Conservation (phyloP, 2,888 invertebrate species). For the Agrochola lota region DNA sequence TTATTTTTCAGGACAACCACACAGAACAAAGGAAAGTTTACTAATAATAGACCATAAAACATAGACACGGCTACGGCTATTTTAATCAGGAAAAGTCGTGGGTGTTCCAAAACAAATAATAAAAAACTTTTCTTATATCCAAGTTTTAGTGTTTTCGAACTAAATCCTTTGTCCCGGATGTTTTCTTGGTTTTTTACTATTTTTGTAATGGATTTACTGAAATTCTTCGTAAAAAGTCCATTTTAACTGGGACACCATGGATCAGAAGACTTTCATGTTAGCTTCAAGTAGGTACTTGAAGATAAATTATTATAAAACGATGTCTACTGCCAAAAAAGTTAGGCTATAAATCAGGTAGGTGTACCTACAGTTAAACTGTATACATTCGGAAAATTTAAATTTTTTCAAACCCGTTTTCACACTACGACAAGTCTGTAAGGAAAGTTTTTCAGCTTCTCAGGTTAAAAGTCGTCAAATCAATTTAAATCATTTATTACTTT, state of each 20-base stretch:
- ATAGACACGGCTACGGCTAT: conserved; percentile 21
- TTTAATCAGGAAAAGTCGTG: conserved; percentile 45
- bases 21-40: background rate
- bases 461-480: background rate
- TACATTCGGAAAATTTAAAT: background rate
- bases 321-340: background rate
- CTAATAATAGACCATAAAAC: conserved; percentile 32
- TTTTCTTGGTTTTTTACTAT: conserved; percentile 30
- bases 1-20: background rate
- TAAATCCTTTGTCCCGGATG: conserved; percentile 41
- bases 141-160: conserved; percentile 53
- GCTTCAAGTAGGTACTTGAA: background rate
- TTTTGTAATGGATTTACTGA: conserved; percentile 29
- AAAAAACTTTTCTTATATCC: conserved; percentile 53
- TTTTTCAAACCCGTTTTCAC: background rate
- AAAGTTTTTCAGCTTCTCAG: background rate
- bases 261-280: background rate
- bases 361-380: too few species aligned
- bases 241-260: background rate
- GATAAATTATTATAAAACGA: background rate
- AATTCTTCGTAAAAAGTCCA: conserved; percentile 12
- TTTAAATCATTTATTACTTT: too few species aligned
- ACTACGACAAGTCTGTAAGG: too few species aligned
- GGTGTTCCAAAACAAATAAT: conserved; percentile 46
- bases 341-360: too few species aligned